Percentiles rank a stretch among this genome's conserved stretches.
Evolutionary conservation across 2,797 vertebrate species (phyloP).

Genomic region (Enteromius mattozi): DNA sequence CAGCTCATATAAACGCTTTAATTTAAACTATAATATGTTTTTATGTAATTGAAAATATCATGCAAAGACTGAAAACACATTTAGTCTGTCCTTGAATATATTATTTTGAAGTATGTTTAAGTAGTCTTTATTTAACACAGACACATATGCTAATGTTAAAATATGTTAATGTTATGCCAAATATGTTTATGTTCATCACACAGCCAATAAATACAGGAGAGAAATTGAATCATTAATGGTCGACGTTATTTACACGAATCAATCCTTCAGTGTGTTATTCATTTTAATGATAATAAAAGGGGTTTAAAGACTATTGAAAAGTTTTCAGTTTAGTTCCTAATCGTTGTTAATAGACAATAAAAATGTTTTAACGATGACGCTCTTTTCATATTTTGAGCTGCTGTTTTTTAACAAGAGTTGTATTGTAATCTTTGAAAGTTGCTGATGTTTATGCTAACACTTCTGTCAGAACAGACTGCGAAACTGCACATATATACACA

Average conservation of each 20-base stretch:
- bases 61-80: not conserved
- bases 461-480: not conserved
- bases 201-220: not conserved
- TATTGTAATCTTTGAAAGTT: not conserved
- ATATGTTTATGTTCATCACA: not conserved
- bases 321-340: not conserved
- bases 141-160: too few species aligned
- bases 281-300: not conserved
- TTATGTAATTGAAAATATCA: not conserved
- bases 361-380: not conserved
- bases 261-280: not conserved
- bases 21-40: not conserved
- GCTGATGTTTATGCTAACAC: conserved; percentile 22
- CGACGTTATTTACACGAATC: not conserved
- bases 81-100: not conserved
- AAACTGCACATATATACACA: not conserved
- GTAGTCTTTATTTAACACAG: not conserved
- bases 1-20: not conserved
- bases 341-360: not conserved
- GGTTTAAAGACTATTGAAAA: not conserved
- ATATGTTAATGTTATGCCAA: not conserved
- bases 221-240: too few species aligned
- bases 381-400: not conserved
- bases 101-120: not conserved
- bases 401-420: not conserved